These are phyloP conservation scores for Trachythela sp. DNA, from an alignment of 64 coral and sea anemone genomes.

Conservation along the genomic window DNA sequence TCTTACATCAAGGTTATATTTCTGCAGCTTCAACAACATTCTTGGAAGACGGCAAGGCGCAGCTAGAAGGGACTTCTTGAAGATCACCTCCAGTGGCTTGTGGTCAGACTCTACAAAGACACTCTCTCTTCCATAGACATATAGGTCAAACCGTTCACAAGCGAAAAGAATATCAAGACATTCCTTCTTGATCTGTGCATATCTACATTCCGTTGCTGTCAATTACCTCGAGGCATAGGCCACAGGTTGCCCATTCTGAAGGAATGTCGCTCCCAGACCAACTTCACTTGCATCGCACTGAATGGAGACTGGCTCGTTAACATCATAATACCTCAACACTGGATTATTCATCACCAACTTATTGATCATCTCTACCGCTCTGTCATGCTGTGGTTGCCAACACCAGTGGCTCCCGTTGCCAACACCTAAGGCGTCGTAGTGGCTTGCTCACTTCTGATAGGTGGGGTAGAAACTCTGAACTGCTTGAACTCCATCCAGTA, in stretches of 20 bases:
- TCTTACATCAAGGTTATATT: slow-evolving; percentile 27
- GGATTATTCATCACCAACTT: neutral
- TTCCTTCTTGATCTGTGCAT: slow-evolving; percentile 28
- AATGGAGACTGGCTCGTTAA: neutral
- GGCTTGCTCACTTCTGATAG: neutral
- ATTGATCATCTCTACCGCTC: neutral
- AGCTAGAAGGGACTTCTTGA: slow-evolving; percentile 24
- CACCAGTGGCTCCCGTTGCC: neutral
- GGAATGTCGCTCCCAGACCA: neutral
- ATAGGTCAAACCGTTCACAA: neutral
- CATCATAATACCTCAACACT: neutral
- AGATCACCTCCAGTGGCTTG: slow-evolving; percentile 23
- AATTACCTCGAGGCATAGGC: neutral
- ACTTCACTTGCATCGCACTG: slow-evolving; percentile 13
- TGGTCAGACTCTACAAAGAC: slow-evolving; percentile 24
- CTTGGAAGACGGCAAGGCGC: neutral
- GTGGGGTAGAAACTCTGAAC: neutral
- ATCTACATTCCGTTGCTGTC: neutral
- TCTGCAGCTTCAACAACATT: slow-evolving; percentile 26
- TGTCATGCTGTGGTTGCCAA: neutral
- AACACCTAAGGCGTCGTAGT: neutral
- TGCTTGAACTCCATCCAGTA: neutral
- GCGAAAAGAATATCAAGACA: slow-evolving; percentile 33
- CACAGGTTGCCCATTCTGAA: slow-evolving; percentile 10
- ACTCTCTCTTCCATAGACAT: slow-evolving; percentile 15